These are phyloP conservation scores for Drosophila neotestacea DNA, from an alignment of 2,888 invertebrate genomes.

Conservation along the genomic window DNA sequence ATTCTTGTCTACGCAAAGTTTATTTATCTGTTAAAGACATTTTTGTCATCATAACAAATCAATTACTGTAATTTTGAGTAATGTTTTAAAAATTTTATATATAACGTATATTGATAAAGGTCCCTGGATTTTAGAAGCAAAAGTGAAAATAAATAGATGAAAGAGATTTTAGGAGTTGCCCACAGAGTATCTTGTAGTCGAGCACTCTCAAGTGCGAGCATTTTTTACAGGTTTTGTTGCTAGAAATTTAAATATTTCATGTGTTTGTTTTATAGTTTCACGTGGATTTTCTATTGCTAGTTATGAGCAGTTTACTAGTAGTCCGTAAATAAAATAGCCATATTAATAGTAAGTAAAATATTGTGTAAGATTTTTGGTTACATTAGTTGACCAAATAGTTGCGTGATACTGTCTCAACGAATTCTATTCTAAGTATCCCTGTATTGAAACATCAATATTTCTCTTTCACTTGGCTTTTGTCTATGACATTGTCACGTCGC, in stretches of 20 bases:
- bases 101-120: no score
- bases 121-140: no score
- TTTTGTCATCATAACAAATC: no score
- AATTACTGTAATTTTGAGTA: no score
- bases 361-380: no score
- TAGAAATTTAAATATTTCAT: conserved; percentile 34
- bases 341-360: not conserved
- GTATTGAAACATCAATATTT: not conserved
- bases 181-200: not conserved
- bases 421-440: not conserved
- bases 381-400: no score
- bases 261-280: conserved; percentile 31
- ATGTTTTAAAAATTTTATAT: no score
- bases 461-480: conserved; percentile 19
- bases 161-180: not conserved
- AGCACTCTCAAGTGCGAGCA: no score
- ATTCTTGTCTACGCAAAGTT: no score
- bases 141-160: no score
- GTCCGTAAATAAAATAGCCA: not conserved
- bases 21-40: no score
- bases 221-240: conserved; percentile 17
- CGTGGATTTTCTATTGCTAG: conserved; percentile 22
- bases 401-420: not conserved
- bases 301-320: conserved; percentile 40
- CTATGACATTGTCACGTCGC: conserved; percentile 57